Conservation (phyloP, 2,797 vertebrate species). For the Sphaeramia orbicularis region DNA sequence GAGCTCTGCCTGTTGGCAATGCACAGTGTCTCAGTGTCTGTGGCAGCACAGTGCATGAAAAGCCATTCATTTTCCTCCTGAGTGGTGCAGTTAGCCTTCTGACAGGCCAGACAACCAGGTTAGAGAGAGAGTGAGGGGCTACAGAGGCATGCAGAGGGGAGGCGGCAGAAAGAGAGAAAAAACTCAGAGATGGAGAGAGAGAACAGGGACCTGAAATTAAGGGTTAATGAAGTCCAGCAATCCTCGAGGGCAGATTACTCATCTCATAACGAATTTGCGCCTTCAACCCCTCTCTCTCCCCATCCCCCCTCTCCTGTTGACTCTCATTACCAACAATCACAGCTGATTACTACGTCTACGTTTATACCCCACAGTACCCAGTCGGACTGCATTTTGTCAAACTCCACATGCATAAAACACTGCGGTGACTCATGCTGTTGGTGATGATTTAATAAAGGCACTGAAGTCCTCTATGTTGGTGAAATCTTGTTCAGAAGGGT, state of each 20-base stretch:
- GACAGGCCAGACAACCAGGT: conserved; percentile 55
- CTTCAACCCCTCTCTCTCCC: conserved; percentile 18
- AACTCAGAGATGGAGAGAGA: conserved; percentile 10
- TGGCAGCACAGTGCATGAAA: conserved; percentile 30
- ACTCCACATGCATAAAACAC: conserved; percentile 28
- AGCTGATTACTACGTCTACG: conserved; percentile 52
- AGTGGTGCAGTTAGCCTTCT: conserved; percentile 58
- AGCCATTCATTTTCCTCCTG: conserved; percentile 61
- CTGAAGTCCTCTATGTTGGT: neutral
- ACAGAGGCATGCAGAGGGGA: conserved; percentile 7
- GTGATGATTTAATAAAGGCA: conserved; percentile 19
- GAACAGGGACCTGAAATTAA: conserved; percentile 28
- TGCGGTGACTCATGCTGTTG: conserved; percentile 11
- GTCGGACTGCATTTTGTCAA: conserved; percentile 51
- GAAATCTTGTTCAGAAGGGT: neutral
- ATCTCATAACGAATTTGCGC: conserved; percentile 50
- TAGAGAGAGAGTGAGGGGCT: conserved; percentile 21
- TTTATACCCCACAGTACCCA: conserved; percentile 42
- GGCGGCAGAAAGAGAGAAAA: conserved; percentile 8
- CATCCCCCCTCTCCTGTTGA: conserved; percentile 40
- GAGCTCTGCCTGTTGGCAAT: conserved; percentile 7
- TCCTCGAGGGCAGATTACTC: conserved; percentile 58
- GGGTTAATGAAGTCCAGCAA: conserved; percentile 55
- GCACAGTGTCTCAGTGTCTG: neutral
- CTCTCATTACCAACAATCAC: conserved; percentile 48